Percentiles rank a stretch among this genome's conserved stretches.
phyloP scores from a whole-genome alignment of 2,797 vertebrate species.

The Gallirallus australis region DNA sequence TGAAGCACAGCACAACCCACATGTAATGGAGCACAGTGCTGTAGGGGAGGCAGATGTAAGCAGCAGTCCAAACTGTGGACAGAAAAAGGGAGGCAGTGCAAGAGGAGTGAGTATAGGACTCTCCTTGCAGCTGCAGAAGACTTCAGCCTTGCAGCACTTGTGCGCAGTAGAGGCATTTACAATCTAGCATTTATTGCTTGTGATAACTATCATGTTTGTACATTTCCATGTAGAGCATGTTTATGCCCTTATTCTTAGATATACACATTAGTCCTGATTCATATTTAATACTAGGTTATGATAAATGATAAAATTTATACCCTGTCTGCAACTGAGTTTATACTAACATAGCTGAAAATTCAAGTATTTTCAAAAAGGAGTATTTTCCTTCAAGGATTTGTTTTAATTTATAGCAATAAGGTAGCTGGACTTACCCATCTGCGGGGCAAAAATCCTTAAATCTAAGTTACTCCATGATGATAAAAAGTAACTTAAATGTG shows the following conservation, averaged over 20 bases:
- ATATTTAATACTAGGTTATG: not conserved
- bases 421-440: not conserved
- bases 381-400: not conserved
- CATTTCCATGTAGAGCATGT: not conserved
- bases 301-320: not conserved
- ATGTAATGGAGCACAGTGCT: accelerated
- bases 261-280: not conserved
- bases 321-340: not conserved
- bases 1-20: not conserved
- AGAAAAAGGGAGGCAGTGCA: not conserved
- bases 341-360: not conserved
- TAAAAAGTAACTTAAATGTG: not conserved
- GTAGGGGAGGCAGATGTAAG: accelerated
- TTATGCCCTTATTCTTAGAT: not conserved
- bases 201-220: not conserved
- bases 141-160: not conserved
- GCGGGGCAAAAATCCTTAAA: not conserved
- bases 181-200: not conserved
- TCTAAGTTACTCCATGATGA: not conserved
- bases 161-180: not conserved
- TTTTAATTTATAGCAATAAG: not conserved
- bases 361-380: not conserved
- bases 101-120: not conserved
- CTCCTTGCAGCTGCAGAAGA: not conserved
- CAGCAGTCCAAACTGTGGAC: accelerated